Percentiles rank a stretch among this genome's conserved stretches.
Conservation (phyloP, 2,888 invertebrate species). For the Cerceris rybyensis region DNA sequence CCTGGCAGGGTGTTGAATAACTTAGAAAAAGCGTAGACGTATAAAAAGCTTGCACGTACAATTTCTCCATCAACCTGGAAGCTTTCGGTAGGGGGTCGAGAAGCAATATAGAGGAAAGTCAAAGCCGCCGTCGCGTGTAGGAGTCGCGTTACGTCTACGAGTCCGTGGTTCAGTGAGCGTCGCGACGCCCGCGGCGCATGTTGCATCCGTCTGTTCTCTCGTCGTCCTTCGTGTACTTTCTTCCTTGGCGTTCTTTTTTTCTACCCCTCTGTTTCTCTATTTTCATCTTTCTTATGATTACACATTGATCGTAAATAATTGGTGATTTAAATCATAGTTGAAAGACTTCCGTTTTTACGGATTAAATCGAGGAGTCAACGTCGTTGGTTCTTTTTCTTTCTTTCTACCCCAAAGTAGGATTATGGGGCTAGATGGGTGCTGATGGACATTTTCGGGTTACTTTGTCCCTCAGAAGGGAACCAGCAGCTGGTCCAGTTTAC, state of each 20-base stretch:
- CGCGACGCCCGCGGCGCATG: constrained; percentile 74
- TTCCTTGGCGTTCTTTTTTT: not conserved
- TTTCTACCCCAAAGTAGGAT: constrained; percentile 22
- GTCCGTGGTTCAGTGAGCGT: constrained; percentile 73
- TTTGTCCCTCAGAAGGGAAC: constrained; percentile 82
- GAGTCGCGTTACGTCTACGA: constrained; percentile 50
- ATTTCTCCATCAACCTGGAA: not conserved
- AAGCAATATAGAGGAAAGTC: constrained; percentile 28
- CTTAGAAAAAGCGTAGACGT: not conserved
- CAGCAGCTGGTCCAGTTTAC: constrained; percentile 82
- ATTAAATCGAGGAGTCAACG: not conserved
- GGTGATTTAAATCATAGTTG: not conserved
- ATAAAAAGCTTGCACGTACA: not conserved
- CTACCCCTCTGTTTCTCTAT: not conserved
- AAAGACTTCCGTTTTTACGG: not conserved
- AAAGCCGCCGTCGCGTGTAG: constrained; percentile 46
- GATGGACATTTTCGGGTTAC: constrained; percentile 82
- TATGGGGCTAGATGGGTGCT: constrained; percentile 74
- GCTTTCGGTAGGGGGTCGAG: constrained; percentile 2
- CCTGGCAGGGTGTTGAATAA: not conserved
- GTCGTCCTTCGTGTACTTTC: not conserved
- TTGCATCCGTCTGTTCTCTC: constrained; percentile 36
- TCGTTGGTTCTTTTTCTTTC: constrained; percentile 3
- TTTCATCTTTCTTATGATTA: not conserved
- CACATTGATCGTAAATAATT: not conserved